Percentiles rank a stretch among this genome's conserved stretches.
These are phyloP conservation scores for Eulemur mongoz DNA, from an alignment of 2,797 vertebrate species.

Conservation along the genomic window DNA sequence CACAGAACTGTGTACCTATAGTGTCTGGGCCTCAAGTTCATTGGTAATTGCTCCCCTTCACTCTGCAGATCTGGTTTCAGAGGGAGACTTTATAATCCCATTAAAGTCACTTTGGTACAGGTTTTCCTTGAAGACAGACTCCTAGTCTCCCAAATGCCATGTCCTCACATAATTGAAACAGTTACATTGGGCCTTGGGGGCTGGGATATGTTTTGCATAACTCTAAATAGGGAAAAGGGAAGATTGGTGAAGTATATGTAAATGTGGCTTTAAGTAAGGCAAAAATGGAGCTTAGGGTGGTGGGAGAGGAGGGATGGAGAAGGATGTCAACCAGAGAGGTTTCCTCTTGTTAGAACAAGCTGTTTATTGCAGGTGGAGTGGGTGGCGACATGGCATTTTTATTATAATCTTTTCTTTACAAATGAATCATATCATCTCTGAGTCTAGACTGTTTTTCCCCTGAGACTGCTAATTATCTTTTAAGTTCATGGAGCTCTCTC, in stretches of 20 bases:
- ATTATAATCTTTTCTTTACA: conserved; percentile 17
- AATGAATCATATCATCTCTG: background rate
- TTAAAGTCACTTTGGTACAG: conserved; percentile 59
- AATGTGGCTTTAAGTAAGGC: conserved; percentile 26
- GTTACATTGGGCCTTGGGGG: background rate
- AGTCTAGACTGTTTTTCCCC: background rate
- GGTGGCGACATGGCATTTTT: background rate
- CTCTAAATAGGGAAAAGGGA: conserved; percentile 13
- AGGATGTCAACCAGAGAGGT: background rate
- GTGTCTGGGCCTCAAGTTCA: conserved; percentile 53
- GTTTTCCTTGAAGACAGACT: conserved; percentile 63
- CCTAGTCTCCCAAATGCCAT: conserved; percentile 23
- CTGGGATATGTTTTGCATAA: conserved; percentile 2
- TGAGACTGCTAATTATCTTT: background rate
- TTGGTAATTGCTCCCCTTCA: conserved; percentile 57
- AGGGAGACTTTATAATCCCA: conserved; percentile 57
- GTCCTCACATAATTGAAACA: conserved; percentile 51
- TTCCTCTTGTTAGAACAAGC: background rate
- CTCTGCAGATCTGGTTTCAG: conserved; percentile 66
- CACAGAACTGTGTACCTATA: conserved; percentile 20
- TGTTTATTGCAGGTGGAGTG: background rate
- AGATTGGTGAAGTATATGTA: background rate
- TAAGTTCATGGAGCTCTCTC: background rate
- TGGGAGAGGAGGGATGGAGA: background rate
- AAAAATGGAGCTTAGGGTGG: background rate